These are phyloP conservation scores for Palloptera scutellata DNA, from an alignment of 2,888 invertebrate species.

Conservation along the genomic window DNA sequence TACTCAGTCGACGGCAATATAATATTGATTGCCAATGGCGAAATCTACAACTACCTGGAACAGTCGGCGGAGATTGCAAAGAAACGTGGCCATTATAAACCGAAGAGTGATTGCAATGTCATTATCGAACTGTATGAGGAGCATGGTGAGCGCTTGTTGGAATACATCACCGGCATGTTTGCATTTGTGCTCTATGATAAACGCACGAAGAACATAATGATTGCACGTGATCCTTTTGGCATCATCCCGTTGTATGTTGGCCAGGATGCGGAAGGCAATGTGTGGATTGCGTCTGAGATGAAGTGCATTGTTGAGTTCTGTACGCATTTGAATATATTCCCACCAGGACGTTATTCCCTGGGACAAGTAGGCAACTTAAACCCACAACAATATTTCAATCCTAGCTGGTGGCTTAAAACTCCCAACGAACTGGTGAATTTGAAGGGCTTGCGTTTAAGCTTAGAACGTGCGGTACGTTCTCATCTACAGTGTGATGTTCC, in stretches of 20 bases:
- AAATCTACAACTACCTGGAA: conserved; percentile 63
- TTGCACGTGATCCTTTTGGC: conserved; percentile 63
- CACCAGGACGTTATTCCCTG: conserved; percentile 56
- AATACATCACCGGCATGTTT: conserved; percentile 61
- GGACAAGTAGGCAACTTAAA: conserved; percentile 52
- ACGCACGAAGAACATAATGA: conserved; percentile 50
- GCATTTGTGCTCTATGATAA: conserved; percentile 61
- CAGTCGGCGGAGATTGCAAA: conserved; percentile 56
- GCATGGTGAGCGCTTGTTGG: conserved; percentile 52
- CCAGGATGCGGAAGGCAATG: conserved; percentile 55
- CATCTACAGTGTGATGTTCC: conserved; percentile 63
- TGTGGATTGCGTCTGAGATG: conserved; percentile 63
- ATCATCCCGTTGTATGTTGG: conserved; percentile 63
- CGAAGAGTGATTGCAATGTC: conserved; percentile 62
- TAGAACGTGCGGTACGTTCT: conserved; percentile 61
- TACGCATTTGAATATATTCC: conserved; percentile 53
- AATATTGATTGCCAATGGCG: conserved; percentile 61
- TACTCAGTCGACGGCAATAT: conserved; percentile 53
- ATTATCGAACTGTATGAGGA: conserved; percentile 62
- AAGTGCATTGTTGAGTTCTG: conserved; percentile 61
- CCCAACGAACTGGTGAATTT: conserved; percentile 53
- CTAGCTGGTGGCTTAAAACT: conserved; percentile 52
- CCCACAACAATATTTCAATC: conserved; percentile 50
- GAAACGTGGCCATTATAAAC: conserved; percentile 52
- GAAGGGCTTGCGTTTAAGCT: conserved; percentile 46